A percentile compares a stretch with the other conserved stretches of the same genome.
phyloP scores from a whole-genome alignment of 2,113 vertebrate genomes.

The Seriola aureovittata region DNA sequence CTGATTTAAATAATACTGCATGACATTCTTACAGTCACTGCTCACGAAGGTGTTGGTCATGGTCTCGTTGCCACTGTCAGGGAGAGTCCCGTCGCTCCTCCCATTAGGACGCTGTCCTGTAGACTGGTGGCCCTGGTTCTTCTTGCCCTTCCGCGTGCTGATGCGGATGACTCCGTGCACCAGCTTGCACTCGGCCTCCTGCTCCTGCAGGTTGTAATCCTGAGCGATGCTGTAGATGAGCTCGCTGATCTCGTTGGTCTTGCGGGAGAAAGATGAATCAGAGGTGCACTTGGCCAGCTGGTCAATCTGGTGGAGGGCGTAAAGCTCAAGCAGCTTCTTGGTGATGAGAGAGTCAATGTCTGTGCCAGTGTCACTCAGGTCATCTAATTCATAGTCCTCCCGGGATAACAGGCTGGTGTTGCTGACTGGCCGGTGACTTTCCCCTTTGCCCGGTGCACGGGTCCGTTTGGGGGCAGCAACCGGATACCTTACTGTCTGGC shows the following conservation, averaged over 20 bases:
- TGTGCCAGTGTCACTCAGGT: conserved; percentile 91
- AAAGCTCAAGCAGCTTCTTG: conserved; percentile 96
- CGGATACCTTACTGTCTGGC: conserved; percentile 88
- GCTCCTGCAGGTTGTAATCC: conserved; percentile 97
- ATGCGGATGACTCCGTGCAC: conserved; percentile 97
- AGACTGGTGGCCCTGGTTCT: conserved; percentile 71
- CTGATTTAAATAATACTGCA: neutral
- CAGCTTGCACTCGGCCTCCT: conserved; percentile 96
- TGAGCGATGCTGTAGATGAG: conserved; percentile 98
- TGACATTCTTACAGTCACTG: conserved; percentile 87
- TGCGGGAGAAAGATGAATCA: conserved; percentile 95
- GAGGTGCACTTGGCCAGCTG: conserved; percentile 98
- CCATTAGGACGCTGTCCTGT: conserved; percentile 77
- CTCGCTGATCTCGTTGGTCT: conserved; percentile 98
- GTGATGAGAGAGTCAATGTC: conserved; percentile 96
- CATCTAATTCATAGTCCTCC: conserved; percentile 89
- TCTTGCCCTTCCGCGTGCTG: conserved; percentile 92
- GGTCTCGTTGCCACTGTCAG: conserved; percentile 94
- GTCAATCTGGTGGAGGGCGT: conserved; percentile 97
- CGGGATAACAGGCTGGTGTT: conserved; percentile 91
- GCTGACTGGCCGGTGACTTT: conserved; percentile 90
- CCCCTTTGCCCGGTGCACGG: conserved; percentile 87
- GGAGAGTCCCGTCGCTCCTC: conserved; percentile 84
- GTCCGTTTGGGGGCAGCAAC: conserved; percentile 70
- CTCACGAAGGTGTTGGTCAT: conserved; percentile 92